Percentiles rank a stretch among this genome's conserved stretches.
phyloP scores from a whole-genome alignment of 2,888 invertebrate species.

The Pachycephus smyrnensis region DNA sequence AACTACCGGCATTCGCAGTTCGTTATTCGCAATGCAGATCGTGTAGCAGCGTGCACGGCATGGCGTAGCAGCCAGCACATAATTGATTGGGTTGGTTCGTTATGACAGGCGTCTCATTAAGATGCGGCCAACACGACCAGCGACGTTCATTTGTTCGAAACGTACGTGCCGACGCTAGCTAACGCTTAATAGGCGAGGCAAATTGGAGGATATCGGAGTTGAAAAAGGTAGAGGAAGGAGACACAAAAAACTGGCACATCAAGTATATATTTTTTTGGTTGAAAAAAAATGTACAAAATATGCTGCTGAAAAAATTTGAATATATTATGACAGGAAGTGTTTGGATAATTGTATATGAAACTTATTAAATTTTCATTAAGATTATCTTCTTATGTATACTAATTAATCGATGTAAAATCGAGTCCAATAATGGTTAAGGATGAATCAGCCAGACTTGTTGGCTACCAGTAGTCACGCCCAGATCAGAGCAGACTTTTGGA shows the following conservation, averaged over 20 bases:
- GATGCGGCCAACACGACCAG: constrained; percentile 55
- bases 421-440: neutral
- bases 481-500: neutral
- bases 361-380: neutral
- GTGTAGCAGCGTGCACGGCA: constrained; percentile 36
- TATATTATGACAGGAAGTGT: neutral
- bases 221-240: neutral
- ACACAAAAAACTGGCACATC: neutral
- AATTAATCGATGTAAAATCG: neutral
- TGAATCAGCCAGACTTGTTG: neutral
- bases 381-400: neutral
- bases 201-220: neutral
- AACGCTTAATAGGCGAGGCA: constrained; percentile 4
- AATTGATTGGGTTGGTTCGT: constrained; percentile 63
- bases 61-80: constrained; percentile 38
- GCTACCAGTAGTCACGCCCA: neutral
- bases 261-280: neutral
- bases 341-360: neutral
- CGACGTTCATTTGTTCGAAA: constrained; percentile 55
- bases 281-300: neutral
- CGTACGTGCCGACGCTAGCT: constrained; percentile 33
- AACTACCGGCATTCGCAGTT: constrained; percentile 48
- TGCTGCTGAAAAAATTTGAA: neutral
- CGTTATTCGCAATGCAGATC: constrained; percentile 56
- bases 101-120: constrained; percentile 64